Conservation (phyloP, 2,113 vertebrate genomes). For the Geococcyx californianus region DNA sequence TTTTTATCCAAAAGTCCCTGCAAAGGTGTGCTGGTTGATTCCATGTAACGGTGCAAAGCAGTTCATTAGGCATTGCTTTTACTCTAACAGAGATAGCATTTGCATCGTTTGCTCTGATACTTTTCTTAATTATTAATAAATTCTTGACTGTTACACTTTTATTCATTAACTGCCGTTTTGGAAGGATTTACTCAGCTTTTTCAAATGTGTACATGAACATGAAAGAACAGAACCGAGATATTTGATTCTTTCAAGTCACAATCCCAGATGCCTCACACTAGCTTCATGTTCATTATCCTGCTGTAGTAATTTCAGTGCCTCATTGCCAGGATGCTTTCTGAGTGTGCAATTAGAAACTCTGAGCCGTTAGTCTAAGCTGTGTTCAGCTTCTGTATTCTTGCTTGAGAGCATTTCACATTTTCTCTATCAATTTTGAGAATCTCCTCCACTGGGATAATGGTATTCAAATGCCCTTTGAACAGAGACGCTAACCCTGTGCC, state of each 20-base stretch:
- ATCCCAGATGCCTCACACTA: slow-evolving; percentile 8
- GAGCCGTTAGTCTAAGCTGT: not conserved
- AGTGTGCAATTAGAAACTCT: not conserved
- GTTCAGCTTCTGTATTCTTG: not conserved
- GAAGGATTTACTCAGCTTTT: not conserved
- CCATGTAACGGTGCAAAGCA: not conserved
- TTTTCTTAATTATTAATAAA: slow-evolving; percentile 22
- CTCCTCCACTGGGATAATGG: not conserved
- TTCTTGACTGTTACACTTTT: slow-evolving; percentile 3
- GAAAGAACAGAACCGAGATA: not conserved
- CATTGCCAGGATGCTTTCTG: not conserved
- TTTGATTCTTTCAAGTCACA: slow-evolving; percentile 9
- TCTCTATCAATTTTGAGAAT: not conserved
- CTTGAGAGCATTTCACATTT: not conserved
- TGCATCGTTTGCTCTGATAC: slow-evolving; percentile 11
- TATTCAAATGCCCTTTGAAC: not conserved
- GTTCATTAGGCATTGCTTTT: slow-evolving; percentile 6
- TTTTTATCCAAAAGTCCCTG: not conserved
- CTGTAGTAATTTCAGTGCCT: not conserved
- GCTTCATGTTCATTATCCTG: slow-evolving; percentile 15
- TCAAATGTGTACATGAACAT: not conserved
- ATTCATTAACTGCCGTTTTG: slow-evolving; percentile 33
- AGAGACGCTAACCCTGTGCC: not conserved
- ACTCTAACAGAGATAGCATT: not conserved
- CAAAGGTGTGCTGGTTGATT: not conserved